These are phyloP conservation scores for Aleiodes leptofemur DNA, from an alignment of 2,888 invertebrate species.

Conservation along the genomic window DNA sequence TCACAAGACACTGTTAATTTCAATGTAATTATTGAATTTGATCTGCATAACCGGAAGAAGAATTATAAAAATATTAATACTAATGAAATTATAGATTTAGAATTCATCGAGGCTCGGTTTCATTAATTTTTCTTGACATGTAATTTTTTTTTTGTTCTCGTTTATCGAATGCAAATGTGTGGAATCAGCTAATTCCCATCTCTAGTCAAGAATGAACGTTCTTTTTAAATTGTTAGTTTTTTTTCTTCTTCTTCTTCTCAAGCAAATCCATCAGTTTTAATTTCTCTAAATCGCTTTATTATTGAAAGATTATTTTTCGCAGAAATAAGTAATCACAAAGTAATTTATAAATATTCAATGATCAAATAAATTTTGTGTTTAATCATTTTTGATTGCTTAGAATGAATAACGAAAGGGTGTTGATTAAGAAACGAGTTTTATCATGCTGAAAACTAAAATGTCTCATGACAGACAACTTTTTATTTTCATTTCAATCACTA, in stretches of 20 bases:
- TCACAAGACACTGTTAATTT: conserved; percentile 43
- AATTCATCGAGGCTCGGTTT: conserved; percentile 36
- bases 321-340: background rate
- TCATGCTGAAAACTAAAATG: conserved; percentile 43
- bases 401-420: conserved; percentile 41
- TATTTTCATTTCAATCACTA: conserved; percentile 49
- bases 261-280: conserved; percentile 3
- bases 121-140: background rate
- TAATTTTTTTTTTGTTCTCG: background rate
- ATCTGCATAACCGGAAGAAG: conserved; percentile 62
- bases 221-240: conserved; percentile 34
- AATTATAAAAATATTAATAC: conserved; percentile 36
- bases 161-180: conserved; percentile 8
- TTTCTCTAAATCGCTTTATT: conserved; percentile 30
- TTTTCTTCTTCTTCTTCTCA: conserved; percentile 13
- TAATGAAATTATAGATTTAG: conserved; percentile 14
- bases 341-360: background rate
- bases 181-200: conserved; percentile 50
- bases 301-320: conserved; percentile 13
- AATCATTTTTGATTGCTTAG: background rate
- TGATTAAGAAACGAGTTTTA: conserved; percentile 37
- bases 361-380: background rate
- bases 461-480: conserved; percentile 58
- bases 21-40: conserved; percentile 57
- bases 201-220: conserved; percentile 52